phyloP scores from a whole-genome alignment of 2,113 vertebrate species.

The Erinaceus europaeus region DNA sequence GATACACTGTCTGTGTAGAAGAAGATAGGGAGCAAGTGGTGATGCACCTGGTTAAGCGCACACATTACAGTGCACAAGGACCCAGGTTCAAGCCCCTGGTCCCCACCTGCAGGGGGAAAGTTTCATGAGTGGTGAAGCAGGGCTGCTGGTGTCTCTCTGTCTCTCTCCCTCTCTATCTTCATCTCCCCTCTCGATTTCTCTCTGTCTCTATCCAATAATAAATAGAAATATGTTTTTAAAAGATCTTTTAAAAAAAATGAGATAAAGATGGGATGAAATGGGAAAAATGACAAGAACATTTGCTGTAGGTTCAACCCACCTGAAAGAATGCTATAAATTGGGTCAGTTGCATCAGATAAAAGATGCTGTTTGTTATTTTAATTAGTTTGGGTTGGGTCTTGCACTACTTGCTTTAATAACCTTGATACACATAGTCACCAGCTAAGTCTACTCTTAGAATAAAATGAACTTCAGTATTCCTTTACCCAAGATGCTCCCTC shows the following conservation, averaged over 20 bases:
- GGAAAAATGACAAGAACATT: background rate
- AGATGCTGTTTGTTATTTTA: background rate
- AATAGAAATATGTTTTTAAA: background rate
- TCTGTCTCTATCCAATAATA: background rate
- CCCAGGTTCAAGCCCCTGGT: background rate
- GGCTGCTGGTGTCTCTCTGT: too few species aligned
- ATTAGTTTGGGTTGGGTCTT: background rate
- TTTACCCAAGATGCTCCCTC: background rate
- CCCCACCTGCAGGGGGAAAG: background rate
- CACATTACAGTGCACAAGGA: too few species aligned
- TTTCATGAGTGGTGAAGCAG: background rate
- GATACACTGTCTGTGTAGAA: background rate
- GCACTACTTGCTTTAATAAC: background rate
- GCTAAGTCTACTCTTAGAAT: background rate
- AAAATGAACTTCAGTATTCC: conserved; percentile 8
- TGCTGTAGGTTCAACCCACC: background rate
- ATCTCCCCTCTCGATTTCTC: background rate
- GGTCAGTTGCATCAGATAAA: background rate
- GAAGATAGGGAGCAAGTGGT: too few species aligned
- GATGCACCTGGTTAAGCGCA: too few species aligned
- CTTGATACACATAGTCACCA: background rate
- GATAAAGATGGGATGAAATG: background rate
- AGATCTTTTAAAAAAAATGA: background rate
- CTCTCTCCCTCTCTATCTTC: too few species aligned
- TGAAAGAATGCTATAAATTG: background rate